Evolutionary conservation across 2,113 vertebrate genomes (phyloP).

Genomic region (Vulpes vulpes): DNA sequence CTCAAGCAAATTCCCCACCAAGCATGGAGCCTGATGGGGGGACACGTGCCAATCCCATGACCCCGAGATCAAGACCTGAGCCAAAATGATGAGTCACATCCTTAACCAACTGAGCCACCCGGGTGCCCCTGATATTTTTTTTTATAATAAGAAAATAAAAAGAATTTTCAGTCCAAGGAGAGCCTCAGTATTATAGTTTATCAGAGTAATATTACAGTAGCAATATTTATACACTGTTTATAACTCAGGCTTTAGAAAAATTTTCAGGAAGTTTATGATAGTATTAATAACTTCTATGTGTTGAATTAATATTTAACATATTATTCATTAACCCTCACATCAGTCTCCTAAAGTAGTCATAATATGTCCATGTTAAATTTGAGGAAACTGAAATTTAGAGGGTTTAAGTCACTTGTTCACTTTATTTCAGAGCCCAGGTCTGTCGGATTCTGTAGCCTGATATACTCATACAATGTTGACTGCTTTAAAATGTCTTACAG

Average conservation of each 20-base stretch:
- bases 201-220: background rate
- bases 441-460: background rate
- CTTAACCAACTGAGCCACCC: too few relatives aligned
- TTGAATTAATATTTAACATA: background rate
- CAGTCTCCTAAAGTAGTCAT: background rate
- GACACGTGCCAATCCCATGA: too few relatives aligned
- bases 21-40: too few relatives aligned
- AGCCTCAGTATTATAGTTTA: background rate
- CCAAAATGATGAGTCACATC: too few relatives aligned
- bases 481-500: background rate
- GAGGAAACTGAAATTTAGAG: background rate
- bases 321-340: background rate
- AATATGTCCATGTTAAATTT: background rate
- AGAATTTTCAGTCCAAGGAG: background rate
- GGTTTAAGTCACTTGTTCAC: background rate
- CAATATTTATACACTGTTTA: background rate
- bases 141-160: background rate
- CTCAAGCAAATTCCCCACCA: too few relatives aligned
- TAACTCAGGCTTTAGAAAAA: background rate
- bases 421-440: background rate
- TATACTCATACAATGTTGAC: background rate
- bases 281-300: background rate
- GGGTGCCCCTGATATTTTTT: background rate
- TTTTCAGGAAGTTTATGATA: background rate
- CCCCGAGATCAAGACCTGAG: too few relatives aligned